Evolutionary conservation across 2,888 invertebrate genomes (phyloP).

Genomic region (Ctena decussata): DNA sequence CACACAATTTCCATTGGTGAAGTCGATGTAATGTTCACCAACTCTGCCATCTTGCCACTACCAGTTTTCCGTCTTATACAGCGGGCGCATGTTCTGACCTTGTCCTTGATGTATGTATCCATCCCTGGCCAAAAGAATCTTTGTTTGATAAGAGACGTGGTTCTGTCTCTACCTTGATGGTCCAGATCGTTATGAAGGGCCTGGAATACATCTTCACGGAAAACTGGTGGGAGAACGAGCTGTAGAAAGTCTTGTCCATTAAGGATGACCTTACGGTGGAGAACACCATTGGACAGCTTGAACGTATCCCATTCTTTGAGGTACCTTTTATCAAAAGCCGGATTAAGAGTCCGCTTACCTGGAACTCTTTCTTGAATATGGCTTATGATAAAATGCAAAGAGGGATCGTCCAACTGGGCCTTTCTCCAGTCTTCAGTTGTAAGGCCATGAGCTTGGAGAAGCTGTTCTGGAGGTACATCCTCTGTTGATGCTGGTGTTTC

Average conservation of each 20-base stretch:
- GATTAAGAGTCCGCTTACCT: background rate
- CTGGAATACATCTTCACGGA: background rate
- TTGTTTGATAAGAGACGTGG: too few relatives aligned
- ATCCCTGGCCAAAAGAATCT: too few relatives aligned
- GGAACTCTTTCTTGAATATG: background rate
- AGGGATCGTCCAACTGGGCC: too few relatives aligned
- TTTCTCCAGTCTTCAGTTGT: too few relatives aligned
- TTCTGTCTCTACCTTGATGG: background rate
- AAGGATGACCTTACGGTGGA: background rate
- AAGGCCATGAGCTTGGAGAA: too few relatives aligned
- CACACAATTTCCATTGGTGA: background rate
- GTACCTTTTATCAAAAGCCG: background rate
- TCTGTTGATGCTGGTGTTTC: background rate
- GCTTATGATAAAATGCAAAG: background rate
- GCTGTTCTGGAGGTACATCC: background rate
- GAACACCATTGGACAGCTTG: background rate
- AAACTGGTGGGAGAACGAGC: background rate
- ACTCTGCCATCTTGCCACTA: background rate
- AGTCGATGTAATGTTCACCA: background rate
- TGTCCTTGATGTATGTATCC: background rate
- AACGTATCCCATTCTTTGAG: background rate
- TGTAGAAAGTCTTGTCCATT: background rate
- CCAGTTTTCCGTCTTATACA: background rate
- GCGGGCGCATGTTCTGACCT: background rate
- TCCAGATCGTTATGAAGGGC: background rate